Percentiles rank a stretch among this genome's conserved stretches.
Evolutionary conservation across 2,888 invertebrate species (phyloP).

Genomic region (Polydrusus tereticollis): DNA sequence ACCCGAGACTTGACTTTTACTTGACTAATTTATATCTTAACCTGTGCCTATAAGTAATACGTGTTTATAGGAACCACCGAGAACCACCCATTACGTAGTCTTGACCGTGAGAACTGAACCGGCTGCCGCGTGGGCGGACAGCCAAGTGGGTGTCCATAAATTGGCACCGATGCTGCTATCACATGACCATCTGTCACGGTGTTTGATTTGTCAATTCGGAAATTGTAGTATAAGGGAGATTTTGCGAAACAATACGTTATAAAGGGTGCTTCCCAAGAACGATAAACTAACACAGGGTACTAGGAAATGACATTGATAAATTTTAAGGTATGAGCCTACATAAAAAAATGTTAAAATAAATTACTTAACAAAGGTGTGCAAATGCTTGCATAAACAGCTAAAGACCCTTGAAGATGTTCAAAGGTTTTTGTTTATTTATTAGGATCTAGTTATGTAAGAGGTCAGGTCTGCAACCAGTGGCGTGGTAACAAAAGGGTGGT

Average conservation of each 20-base stretch:
- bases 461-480: too few species aligned
- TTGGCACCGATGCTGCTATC: slow-evolving; percentile 32
- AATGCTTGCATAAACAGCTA: too few species aligned
- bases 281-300: too few species aligned
- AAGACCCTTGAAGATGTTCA: too few species aligned
- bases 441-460: too few species aligned
- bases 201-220: slow-evolving; percentile 42
- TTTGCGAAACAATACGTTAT: slow-evolving; percentile 8
- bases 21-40: background rate
- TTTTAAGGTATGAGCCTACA: too few species aligned
- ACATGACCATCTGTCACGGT: slow-evolving; percentile 39
- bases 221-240: slow-evolving; percentile 23
- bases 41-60: background rate
- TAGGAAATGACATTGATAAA: too few species aligned
- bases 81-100: slow-evolving; percentile 14
- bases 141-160: slow-evolving; percentile 35
- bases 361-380: too few species aligned
- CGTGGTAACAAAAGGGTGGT: too few species aligned
- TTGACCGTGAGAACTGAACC: slow-evolving; percentile 30
- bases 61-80: slow-evolving; percentile 2
- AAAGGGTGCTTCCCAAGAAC: background rate
- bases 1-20: too few species aligned
- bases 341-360: too few species aligned
- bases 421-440: too few species aligned
- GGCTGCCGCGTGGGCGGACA: slow-evolving; percentile 24